Base-by-base conservation (phyloP, 2,113 vertebrate genomes). In the Myodes glareolus region DNA sequence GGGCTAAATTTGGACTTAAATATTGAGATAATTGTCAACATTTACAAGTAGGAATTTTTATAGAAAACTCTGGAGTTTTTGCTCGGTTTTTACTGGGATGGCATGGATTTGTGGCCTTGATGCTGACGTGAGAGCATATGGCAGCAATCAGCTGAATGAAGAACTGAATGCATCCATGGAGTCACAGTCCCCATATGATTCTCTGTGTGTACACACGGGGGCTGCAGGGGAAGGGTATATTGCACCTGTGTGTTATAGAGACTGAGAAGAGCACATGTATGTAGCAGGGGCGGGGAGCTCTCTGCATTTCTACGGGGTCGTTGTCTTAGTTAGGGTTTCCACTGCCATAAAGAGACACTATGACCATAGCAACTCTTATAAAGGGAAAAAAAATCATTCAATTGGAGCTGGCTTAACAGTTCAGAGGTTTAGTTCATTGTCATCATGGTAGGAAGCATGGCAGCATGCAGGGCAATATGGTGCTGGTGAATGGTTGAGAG, bases 1-100 rank as follows among this genome's bases (percentile, higher is more conserved):
- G 27, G 13, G n/a, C n/a, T 92, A 85, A 82, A 95, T 92, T 94
- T 91, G 65, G 55, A 90, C 39, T 86, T 31, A 27, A 63, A 39
- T 94, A n/a, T 72, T 7, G n/a, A 94, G 95, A 72, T 85, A 67
- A 67, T 61, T 77, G 61, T 7, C n/a, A 76, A 82, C 3, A 67
- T 90, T 82, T 47, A 72, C 45, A 94, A 39, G 55, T 12, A 67
- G 45, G 11, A 63, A 1, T 50, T 90, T 77, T 96, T 67, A 87
- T 4, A 42, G 33, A 81, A 94, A 91, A 91, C 29, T 63, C 33
- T 47, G 68, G 8, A 70, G 61, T 82, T 82, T 82, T n/a, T 61
- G 23, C 39, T 63, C 63, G 36, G 3, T 94, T 61, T 70, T 92
- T 61, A 61, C 27, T 65, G 63, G 27, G 25, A 27, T 12, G 8